Conservation (phyloP, 2,113 vertebrate genomes). For the Sterna hirundo region DNA sequence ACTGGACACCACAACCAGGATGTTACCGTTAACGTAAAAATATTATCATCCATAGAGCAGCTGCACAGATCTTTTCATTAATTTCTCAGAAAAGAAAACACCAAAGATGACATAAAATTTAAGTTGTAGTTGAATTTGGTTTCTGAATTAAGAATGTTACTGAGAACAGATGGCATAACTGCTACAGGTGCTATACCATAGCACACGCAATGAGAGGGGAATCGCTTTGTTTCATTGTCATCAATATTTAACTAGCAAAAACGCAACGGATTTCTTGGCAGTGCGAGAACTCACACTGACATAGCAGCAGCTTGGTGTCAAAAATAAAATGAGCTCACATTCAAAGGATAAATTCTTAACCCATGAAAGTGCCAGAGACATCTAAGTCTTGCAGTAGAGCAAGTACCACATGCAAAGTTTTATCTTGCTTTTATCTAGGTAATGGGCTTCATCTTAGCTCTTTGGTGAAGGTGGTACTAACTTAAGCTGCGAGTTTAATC, state of each 20-base stretch:
- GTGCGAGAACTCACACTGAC: not conserved
- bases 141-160: not conserved
- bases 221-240: not conserved
- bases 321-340: not conserved
- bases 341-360: not conserved
- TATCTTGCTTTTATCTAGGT: not conserved
- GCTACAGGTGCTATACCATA: not conserved
- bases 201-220: not conserved
- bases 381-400: not conserved
- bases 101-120: not conserved
- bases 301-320: not conserved
- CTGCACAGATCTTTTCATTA: not conserved
- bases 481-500: not conserved
- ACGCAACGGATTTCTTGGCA: not conserved
- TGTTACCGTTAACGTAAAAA: accelerated
- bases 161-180: not conserved
- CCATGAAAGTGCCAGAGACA: not conserved
- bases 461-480: not conserved
- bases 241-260: not conserved
- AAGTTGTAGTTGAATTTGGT: not conserved
- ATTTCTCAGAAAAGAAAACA: not conserved
- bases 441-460: not conserved
- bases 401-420: not conserved
- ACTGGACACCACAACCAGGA: not conserved
- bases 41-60: not conserved